Evolutionary conservation across 2,888 invertebrate genomes (phyloP).

Genomic region (Netelia fuscicornis): DNA sequence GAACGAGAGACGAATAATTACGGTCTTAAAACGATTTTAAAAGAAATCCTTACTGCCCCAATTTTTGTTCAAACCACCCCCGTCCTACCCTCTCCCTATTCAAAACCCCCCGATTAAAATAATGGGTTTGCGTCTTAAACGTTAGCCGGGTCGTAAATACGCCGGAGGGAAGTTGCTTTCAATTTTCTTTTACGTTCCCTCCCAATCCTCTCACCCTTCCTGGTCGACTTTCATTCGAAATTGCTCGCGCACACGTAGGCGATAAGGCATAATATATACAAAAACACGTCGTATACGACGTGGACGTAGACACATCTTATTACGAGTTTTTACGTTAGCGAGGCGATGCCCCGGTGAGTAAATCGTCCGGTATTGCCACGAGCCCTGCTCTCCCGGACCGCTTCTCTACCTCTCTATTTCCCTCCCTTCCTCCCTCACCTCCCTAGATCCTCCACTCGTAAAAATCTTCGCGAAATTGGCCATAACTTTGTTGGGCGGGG

Average conservation of each 20-base stretch:
- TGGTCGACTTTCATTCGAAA: neutral
- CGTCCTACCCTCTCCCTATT: too few relatives aligned
- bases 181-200: conserved; percentile 1
- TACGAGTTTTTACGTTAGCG: conserved; percentile 7
- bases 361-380: neutral
- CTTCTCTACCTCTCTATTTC: neutral
- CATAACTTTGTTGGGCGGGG: conserved; percentile 55
- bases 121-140: too few relatives aligned
- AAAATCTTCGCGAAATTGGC: conserved; percentile 59
- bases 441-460: conserved; percentile 17
- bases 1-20: too few relatives aligned
- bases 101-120: too few relatives aligned
- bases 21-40: too few relatives aligned
- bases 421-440: neutral
- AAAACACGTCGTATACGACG: neutral
- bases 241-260: neutral
- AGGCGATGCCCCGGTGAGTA: conserved; percentile 8
- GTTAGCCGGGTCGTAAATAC: too few relatives aligned
- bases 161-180: neutral
- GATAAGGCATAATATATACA: conserved; percentile 1
- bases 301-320: neutral
- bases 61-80: too few relatives aligned
- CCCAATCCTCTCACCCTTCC: too few relatives aligned
- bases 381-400: neutral
- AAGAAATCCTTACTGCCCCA: too few relatives aligned